These are phyloP conservation scores for Formica aserva DNA, from an alignment of 2,888 invertebrate species.

Conservation along the genomic window DNA sequence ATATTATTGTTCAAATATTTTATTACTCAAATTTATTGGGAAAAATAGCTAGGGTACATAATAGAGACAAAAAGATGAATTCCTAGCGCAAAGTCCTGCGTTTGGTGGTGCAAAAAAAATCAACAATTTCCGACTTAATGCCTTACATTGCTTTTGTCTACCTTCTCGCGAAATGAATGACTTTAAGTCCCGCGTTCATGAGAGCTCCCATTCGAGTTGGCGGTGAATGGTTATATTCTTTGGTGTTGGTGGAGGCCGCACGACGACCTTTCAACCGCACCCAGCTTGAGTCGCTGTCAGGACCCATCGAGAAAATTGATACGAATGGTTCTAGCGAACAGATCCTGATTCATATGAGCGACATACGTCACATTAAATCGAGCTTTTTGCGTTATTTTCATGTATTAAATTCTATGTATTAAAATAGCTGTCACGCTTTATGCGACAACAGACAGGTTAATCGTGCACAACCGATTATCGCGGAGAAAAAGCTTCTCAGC, in stretches of 20 bases:
- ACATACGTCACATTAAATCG: conserved; percentile 2
- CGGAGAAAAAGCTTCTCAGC: neutral
- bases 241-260: conserved; percentile 66
- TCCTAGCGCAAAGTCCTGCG: neutral
- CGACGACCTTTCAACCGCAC: conserved; percentile 72
- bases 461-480: neutral
- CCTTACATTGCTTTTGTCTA: conserved; percentile 7
- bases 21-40: neutral
- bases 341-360: neutral
- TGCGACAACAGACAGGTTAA: neutral
- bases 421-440: neutral
- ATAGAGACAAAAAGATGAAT: neutral
- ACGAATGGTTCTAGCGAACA: neutral
- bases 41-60: neutral
- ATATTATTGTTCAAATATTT: neutral
- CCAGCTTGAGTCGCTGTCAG: conserved; percentile 50
- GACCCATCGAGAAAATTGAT: conserved; percentile 30
- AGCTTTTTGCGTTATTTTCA: neutral
- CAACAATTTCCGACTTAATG: neutral
- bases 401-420: too few relatives aligned
- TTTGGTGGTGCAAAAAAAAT: neutral
- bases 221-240: conserved; percentile 49
- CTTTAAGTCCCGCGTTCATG: conserved; percentile 48
- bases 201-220: conserved; percentile 38
- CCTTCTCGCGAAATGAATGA: conserved; percentile 51